phyloP scores from a whole-genome alignment of 2,113 vertebrate genomes.

The Sinocyclocheilus maitianheensis region DNA sequence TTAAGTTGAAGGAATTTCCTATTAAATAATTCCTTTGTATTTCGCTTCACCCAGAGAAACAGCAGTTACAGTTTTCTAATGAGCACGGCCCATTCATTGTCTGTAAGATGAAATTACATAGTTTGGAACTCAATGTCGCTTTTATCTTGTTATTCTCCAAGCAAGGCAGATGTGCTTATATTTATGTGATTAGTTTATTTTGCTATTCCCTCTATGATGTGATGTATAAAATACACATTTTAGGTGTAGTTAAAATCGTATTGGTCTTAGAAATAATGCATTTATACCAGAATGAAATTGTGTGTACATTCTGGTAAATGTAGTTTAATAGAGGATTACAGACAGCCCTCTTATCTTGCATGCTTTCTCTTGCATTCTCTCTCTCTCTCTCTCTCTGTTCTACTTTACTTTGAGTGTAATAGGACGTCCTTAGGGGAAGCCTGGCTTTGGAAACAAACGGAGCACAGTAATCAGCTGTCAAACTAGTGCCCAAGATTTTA shows the following conservation, averaged over 20 bases:
- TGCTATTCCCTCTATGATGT: background rate
- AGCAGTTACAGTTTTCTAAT: conserved; percentile 14
- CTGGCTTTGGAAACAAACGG: conserved; percentile 70
- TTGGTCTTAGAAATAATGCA: background rate
- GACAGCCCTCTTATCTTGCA: background rate
- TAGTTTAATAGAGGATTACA: conserved; percentile 49
- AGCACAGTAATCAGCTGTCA: conserved; percentile 67
- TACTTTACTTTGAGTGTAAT: conserved; percentile 62
- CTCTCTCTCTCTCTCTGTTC: conserved; percentile 37
- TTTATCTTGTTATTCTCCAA: conserved; percentile 9
- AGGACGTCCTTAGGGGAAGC: conserved; percentile 64
- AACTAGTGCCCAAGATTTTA: conserved; percentile 43
- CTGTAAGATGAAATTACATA: conserved; percentile 8
- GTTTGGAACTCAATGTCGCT: conserved; percentile 21
- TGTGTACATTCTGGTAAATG: conserved; percentile 32
- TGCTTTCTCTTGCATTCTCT: background rate
- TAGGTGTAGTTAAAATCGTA: background rate
- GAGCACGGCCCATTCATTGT: background rate
- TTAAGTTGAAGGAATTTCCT: conserved; percentile 9
- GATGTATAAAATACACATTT: background rate
- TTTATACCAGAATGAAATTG: conserved; percentile 4
- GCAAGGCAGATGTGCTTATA: background rate
- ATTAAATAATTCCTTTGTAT: conserved; percentile 32
- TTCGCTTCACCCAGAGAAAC: background rate
- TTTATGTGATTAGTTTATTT: background rate